Conservation (phyloP, 2,113 vertebrate species). For the Syrmaticus mikado region DNA sequence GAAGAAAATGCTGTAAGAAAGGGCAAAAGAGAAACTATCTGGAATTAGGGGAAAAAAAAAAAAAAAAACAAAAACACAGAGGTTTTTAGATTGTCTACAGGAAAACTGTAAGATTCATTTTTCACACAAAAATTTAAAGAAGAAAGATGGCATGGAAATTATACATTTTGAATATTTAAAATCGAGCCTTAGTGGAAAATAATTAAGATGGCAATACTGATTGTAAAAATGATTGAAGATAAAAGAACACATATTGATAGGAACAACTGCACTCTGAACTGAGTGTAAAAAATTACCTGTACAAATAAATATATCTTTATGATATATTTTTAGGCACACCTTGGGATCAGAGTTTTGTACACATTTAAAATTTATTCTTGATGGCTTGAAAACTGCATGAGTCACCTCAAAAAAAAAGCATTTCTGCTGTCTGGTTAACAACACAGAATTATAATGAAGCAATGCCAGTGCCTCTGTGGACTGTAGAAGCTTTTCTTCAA, state of each 20-base stretch:
- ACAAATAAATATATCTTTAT: not conserved
- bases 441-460: not conserved
- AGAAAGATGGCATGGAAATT: not conserved
- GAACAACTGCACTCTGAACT: not conserved
- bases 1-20: not conserved
- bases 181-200: not conserved
- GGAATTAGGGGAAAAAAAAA: not conserved
- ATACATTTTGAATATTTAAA: not conserved
- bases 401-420: not conserved
- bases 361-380: not conserved
- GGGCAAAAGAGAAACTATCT: not conserved
- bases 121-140: not conserved
- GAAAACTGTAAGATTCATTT: not conserved
- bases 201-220: not conserved
- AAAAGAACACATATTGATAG: not conserved
- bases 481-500: not conserved
- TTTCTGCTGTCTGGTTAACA: not conserved
- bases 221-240: not conserved
- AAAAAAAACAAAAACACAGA: not conserved
- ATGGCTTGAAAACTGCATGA: not conserved
- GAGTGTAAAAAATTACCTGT: not conserved
- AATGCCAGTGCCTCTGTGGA: not conserved
- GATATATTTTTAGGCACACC: not conserved
- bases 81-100: not conserved
- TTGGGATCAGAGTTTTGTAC: rapidly evolving